A percentile compares a stretch with the other conserved stretches of the same genome.
These are phyloP conservation scores for Drosophila aff. DNA, from an alignment of 1,140 invertebrate genomes.

Conservation along the genomic window DNA sequence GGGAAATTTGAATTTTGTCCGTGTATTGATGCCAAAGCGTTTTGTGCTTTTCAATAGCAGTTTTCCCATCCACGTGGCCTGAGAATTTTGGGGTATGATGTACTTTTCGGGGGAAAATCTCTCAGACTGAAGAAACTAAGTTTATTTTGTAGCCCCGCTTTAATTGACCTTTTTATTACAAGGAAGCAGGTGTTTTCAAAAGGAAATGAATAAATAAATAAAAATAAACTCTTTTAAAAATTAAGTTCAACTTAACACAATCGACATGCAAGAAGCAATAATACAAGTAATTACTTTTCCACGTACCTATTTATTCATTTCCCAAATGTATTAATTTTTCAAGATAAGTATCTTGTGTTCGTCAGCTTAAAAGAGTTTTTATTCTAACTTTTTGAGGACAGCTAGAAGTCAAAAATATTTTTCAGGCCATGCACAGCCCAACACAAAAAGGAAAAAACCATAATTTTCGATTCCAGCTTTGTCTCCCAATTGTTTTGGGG, in stretches of 20 bases:
- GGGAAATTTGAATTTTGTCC: conserved; percentile 67
- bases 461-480: conserved; percentile 13
- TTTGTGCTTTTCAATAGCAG: conserved; percentile 58
- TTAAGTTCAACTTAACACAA: no score
- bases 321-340: neutral
- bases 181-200: neutral
- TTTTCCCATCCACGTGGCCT: conserved; percentile 14
- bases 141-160: no score
- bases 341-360: neutral
- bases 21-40: conserved; percentile 48
- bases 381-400: neutral
- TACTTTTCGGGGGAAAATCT: neutral
- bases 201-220: neutral
- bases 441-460: conserved; percentile 25
- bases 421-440: conserved; percentile 1
- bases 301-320: neutral
- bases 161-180: neutral
- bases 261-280: neutral
- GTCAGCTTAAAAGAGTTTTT: no score
- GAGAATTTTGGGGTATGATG: neutral
- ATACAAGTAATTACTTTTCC: neutral
- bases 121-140: neutral
- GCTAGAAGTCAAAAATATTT: neutral
- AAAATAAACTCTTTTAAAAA: neutral
- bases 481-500: neutral